phyloP scores from a whole-genome alignment of 2,113 vertebrate species.

The Fulmarus glacialis region DNA sequence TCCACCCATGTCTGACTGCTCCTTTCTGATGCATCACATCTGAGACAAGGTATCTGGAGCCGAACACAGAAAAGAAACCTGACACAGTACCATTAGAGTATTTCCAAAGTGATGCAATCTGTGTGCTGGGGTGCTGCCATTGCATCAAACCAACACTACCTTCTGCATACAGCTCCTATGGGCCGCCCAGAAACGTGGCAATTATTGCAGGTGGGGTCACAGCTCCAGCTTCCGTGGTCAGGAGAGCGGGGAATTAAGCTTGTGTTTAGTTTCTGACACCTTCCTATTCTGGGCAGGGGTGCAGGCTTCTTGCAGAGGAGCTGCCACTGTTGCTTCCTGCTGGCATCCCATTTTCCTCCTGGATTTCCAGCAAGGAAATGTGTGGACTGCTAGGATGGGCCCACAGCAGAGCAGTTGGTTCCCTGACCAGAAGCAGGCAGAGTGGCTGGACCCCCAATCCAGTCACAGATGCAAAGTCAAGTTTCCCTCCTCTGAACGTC shows the following conservation, averaged over 20 bases:
- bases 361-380: not conserved
- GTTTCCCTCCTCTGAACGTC: not conserved
- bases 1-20: not conserved
- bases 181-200: not conserved
- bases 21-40: not conserved
- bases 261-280: not conserved
- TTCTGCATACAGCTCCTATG: rapidly evolving
- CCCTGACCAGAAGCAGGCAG: not conserved
- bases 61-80: not conserved
- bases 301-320: not conserved
- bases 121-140: not conserved
- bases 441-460: not conserved
- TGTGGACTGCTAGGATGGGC: not conserved
- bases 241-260: not conserved
- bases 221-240: not conserved
- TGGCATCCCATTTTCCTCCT: not conserved
- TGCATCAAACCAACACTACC: not conserved
- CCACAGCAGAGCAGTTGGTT: rapidly evolving
- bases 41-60: not conserved
- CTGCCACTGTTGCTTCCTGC: not conserved
- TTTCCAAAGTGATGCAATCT: not conserved
- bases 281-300: not conserved
- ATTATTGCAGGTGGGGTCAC: not conserved
- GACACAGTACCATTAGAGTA: not conserved
- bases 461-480: not conserved